Percentiles rank a stretch among this genome's conserved stretches.
phyloP scores from a whole-genome alignment of 2,888 invertebrate species.

The Phyllotreta cruciferae region DNA sequence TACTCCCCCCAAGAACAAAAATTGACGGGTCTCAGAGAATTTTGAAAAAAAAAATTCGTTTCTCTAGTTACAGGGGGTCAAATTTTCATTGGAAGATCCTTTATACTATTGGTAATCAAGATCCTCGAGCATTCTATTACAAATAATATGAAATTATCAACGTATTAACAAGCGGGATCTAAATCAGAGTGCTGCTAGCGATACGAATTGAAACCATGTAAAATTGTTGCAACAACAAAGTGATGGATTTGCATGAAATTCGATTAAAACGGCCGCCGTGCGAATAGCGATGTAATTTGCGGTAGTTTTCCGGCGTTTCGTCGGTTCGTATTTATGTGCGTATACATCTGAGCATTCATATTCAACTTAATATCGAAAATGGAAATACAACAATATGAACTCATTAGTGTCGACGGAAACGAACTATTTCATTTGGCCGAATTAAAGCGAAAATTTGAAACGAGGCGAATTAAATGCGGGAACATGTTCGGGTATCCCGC shows the following conservation, averaged over 20 bases:
- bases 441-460: constrained; percentile 20
- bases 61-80: too few species aligned
- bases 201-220: constrained; percentile 2
- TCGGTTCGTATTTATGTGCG: constrained; percentile 24
- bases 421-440: constrained; percentile 28
- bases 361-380: constrained; percentile 22
- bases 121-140: too few species aligned
- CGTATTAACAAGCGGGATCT: too few species aligned
- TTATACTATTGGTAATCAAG: too few species aligned
- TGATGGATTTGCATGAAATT: constrained; percentile 29
- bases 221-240: constrained; percentile 1
- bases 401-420: constrained; percentile 28
- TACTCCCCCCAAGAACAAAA: too few species aligned
- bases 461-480: constrained; percentile 8
- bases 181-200: background rate
- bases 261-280: constrained; percentile 16
- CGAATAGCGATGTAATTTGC: constrained; percentile 31
- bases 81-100: too few species aligned
- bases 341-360: constrained; percentile 23
- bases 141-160: too few species aligned
- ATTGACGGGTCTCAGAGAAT: too few species aligned
- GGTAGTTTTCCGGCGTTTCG: constrained; percentile 27
- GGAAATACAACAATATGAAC: constrained; percentile 28
- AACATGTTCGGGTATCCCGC: background rate
- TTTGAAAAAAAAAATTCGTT: too few species aligned